A percentile compares a stretch with the other conserved stretches of the same genome.
phyloP scores from a whole-genome alignment of 2,888 invertebrate species.

The Autographa gamma region DNA sequence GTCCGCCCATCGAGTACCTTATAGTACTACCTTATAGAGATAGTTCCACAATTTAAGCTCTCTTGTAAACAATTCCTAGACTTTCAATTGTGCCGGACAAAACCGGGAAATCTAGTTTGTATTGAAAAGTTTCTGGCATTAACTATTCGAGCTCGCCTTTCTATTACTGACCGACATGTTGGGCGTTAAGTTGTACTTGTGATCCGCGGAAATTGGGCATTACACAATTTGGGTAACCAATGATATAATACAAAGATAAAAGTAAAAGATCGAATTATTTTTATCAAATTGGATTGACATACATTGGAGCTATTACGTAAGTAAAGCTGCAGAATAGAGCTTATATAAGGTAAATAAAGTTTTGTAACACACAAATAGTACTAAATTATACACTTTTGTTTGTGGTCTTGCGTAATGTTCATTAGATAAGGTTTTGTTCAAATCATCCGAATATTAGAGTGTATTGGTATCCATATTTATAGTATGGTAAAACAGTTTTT shows the following conservation, averaged over 20 bases:
- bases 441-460: neutral
- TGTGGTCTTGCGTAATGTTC: neutral
- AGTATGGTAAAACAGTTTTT: neutral
- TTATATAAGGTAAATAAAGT: conserved; percentile 1
- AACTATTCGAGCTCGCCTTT: neutral
- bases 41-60: neutral
- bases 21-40: neutral
- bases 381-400: neutral
- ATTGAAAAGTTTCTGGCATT: neutral
- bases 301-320: neutral
- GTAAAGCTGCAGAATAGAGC: neutral
- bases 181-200: neutral
- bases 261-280: neutral
- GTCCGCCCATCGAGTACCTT: neutral
- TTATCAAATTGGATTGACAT: neutral
- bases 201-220: neutral
- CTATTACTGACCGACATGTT: neutral
- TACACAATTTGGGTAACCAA: neutral
- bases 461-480: neutral
- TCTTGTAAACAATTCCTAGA: neutral
- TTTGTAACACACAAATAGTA: neutral
- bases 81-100: neutral
- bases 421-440: neutral
- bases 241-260: neutral
- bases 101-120: neutral